Conservation (phyloP, 1,140 invertebrate species). For the Drosophila pallidifrons region DNA sequence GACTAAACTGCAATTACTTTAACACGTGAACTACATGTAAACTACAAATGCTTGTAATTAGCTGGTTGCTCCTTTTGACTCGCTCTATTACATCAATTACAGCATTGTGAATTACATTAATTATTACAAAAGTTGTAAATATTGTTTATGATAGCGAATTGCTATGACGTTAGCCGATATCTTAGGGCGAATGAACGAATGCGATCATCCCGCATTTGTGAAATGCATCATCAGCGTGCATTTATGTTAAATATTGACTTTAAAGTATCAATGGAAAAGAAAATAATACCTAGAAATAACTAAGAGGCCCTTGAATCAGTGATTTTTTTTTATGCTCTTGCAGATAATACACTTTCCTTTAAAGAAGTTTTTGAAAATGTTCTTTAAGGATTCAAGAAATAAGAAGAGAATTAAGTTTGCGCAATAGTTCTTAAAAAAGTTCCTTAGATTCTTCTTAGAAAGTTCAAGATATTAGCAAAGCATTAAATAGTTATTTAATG, state of each 20-base stretch:
- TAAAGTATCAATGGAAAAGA: constrained; percentile 2
- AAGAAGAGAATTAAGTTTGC: too few species aligned
- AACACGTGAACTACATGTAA: constrained; percentile 21
- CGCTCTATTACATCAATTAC: background rate
- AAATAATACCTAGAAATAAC: constrained; percentile 17
- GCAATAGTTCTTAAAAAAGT: too few species aligned
- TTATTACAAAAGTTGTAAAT: background rate
- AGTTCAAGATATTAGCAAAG: too few species aligned
- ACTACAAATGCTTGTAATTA: background rate
- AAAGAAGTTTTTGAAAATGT: too few species aligned
- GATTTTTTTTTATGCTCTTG: too few species aligned
- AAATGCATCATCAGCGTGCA: constrained; percentile 29
- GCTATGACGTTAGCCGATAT: background rate
- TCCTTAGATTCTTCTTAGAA: too few species aligned
- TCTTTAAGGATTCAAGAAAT: too few species aligned
- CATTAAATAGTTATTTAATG: too few species aligned
- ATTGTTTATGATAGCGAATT: background rate
- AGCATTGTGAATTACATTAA: background rate
- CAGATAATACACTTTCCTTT: too few species aligned
- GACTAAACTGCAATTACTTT: constrained; percentile 31
- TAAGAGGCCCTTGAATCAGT: background rate
- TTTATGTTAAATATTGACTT: constrained; percentile 50
- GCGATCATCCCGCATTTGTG: constrained; percentile 33
- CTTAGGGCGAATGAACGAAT: background rate
- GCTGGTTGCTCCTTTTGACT: background rate